phyloP scores from a whole-genome alignment of 2,113 vertebrate species.

The Chaetura pelagica region DNA sequence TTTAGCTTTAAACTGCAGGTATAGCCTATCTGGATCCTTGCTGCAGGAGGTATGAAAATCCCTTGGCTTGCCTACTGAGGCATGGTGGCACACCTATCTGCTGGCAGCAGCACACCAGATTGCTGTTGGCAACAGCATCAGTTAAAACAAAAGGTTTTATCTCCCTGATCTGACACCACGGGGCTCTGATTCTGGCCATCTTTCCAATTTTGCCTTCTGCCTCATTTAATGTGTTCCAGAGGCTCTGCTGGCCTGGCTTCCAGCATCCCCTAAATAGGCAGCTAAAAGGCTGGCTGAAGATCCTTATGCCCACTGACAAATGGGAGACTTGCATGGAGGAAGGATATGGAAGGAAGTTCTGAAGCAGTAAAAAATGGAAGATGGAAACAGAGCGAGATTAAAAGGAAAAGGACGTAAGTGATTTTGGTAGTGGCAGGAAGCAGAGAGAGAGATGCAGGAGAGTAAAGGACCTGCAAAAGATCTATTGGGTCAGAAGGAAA shows the following conservation, averaged over 20 bases:
- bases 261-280: background rate
- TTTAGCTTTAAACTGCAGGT: background rate
- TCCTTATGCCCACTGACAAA: background rate
- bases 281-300: background rate
- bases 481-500: background rate
- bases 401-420: background rate
- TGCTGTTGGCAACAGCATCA: background rate
- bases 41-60: constrained; percentile 10
- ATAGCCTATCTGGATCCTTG: background rate
- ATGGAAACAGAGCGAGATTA: background rate
- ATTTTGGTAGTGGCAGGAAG: background rate
- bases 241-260: background rate
- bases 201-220: constrained; percentile 8
- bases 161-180: constrained; percentile 12
- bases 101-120: background rate
- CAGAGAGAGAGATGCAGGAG: background rate
- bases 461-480: background rate
- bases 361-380: background rate
- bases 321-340: background rate
- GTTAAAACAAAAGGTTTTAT: constrained; percentile 15
- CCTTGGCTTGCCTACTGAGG: background rate
- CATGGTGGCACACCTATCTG: constrained; percentile 7
- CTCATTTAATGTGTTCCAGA: background rate
- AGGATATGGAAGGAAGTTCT: background rate
- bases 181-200: background rate